A percentile compares a stretch with the other conserved stretches of the same genome.
phyloP scores from a whole-genome alignment of 2,797 vertebrate genomes.

The Epinephelus malabaricus region DNA sequence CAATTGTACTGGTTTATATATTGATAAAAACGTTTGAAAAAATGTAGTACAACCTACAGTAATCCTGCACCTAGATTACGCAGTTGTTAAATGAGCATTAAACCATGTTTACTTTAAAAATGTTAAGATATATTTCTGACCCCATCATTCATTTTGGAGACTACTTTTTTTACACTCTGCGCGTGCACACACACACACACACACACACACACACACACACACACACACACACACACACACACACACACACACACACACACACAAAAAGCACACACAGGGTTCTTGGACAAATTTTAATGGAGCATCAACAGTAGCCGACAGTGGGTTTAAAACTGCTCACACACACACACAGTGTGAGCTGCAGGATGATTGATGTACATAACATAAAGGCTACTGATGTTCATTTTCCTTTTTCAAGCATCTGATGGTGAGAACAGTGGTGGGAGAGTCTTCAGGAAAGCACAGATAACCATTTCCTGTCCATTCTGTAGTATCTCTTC shows the following conservation, averaged over 20 bases:
- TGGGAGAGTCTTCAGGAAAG: constrained; percentile 24
- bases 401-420: constrained; percentile 2
- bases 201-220: no score
- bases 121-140: neutral
- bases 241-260: no score
- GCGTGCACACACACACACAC: no score
- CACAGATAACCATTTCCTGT: constrained; percentile 37
- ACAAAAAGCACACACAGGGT: constrained; percentile 3
- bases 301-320: constrained; percentile 27
- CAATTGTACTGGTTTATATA: neutral
- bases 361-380: constrained; percentile 31
- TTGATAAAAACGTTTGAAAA: no score
- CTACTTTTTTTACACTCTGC: neutral
- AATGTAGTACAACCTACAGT: neutral
- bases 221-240: no score
- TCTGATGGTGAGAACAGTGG: constrained; percentile 24
- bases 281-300: constrained; percentile 71
- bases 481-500: constrained; percentile 31
- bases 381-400: constrained; percentile 25
- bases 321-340: constrained; percentile 39
- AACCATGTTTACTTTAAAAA: neutral
- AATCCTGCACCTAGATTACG: neutral
- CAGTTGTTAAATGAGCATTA: no score
- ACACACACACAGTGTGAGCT: constrained; percentile 26
- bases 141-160: neutral